phyloP scores from a whole-genome alignment of 2,888 invertebrate species.

The Caenorhabditis afra region DNA sequence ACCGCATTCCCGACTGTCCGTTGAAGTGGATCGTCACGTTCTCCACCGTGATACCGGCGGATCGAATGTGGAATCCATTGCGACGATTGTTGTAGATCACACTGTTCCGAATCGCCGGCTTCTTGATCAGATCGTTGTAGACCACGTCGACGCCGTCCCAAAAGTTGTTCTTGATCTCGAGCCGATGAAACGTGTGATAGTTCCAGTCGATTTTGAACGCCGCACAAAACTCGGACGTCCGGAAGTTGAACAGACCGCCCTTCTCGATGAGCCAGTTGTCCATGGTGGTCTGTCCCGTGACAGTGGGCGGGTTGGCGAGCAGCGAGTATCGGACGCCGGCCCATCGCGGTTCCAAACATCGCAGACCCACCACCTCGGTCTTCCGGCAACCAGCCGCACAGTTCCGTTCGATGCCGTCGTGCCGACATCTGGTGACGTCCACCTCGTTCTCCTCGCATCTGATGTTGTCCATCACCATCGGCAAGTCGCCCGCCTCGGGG shows the following conservation, averaged over 20 bases:
- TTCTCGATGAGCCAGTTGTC: slow-evolving; percentile 92
- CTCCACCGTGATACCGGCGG: slow-evolving; percentile 81
- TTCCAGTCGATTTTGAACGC: slow-evolving; percentile 84
- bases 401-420: slow-evolving; percentile 86
- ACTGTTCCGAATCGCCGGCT: slow-evolving; percentile 78
- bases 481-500: slow-evolving; percentile 74
- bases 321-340: slow-evolving; percentile 93
- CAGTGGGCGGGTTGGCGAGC: slow-evolving; percentile 85
- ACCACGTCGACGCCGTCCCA: slow-evolving; percentile 94
- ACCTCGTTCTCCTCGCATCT: slow-evolving; percentile 86
- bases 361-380: slow-evolving; percentile 82
- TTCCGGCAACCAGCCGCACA: slow-evolving; percentile 81
- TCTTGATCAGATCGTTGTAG: slow-evolving; percentile 93
- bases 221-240: slow-evolving; percentile 80
- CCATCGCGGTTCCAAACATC: slow-evolving; percentile 90
- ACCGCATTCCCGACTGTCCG: slow-evolving; percentile 90
- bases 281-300: slow-evolving; percentile 86
- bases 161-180: slow-evolving; percentile 85
- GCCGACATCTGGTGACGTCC: slow-evolving; percentile 90
- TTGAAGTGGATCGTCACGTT: slow-evolving; percentile 86
- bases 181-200: slow-evolving; percentile 82
- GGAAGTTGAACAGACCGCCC: slow-evolving; percentile 93
- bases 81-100: slow-evolving; percentile 74
- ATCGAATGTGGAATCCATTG: slow-evolving; percentile 85
- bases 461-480: slow-evolving; percentile 86